A percentile compares a stretch with the other conserved stretches of the same genome.
Conservation (phyloP, 2,797 vertebrate species). For the Sebastes vulpes region DNA sequence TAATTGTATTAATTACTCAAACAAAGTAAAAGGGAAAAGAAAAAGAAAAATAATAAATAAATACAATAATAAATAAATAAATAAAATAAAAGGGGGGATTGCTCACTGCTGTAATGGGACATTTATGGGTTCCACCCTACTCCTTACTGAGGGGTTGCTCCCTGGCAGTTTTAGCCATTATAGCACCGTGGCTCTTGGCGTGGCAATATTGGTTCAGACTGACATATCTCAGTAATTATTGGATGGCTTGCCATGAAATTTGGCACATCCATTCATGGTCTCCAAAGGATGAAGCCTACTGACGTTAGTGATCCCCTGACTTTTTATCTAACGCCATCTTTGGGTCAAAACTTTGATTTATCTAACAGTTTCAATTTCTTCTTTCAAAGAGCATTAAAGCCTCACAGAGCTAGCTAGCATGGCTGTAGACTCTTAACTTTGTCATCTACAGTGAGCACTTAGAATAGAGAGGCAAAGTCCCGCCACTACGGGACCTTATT, state of each 20-base stretch:
- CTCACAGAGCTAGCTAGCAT: not conserved
- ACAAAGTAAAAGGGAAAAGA: too few relatives aligned
- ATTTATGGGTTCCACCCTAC: too few relatives aligned
- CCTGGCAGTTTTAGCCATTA: not conserved
- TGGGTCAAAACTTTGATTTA: not conserved
- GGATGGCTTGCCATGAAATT: not conserved
- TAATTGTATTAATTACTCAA: too few relatives aligned
- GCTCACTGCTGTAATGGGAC: too few relatives aligned
- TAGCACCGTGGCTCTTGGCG: not conserved
- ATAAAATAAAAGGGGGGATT: too few relatives aligned
- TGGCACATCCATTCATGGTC: not conserved
- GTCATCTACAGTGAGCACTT: not conserved
- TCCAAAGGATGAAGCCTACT: not conserved
- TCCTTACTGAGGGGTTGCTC: not conserved
- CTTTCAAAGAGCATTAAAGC: not conserved
- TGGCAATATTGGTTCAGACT: not conserved
- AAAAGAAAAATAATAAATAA: too few relatives aligned
- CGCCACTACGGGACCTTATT: too few relatives aligned
- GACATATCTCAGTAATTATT: not conserved
- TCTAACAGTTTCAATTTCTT: not conserved
- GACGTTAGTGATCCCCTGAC: not conserved
- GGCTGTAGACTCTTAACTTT: not conserved
- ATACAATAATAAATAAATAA: too few relatives aligned
- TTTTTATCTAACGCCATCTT: not conserved
- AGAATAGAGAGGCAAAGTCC: too few relatives aligned